These are phyloP conservation scores for Pachyseris speciosa DNA, from an alignment of 64 coral and sea anemone species.

Conservation along the genomic window DNA sequence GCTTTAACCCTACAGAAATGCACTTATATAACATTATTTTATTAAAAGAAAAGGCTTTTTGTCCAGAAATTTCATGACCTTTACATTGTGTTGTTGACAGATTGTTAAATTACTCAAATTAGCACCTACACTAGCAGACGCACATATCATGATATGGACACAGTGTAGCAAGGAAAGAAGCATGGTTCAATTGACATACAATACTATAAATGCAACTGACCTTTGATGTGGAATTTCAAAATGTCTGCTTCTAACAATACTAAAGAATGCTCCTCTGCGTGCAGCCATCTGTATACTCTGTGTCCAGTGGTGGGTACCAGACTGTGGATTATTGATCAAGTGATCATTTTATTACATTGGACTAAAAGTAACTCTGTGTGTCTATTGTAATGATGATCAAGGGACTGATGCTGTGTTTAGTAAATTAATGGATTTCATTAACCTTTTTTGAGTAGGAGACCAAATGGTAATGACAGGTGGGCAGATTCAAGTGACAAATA, in stretches of 20 bases:
- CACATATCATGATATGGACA: not conserved
- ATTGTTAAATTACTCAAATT: not conserved
- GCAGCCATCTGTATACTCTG: too few relatives aligned
- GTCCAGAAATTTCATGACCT: not conserved
- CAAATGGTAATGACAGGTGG: not conserved
- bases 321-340: too few relatives aligned
- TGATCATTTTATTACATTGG: too few relatives aligned
- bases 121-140: not conserved
- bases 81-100: not conserved
- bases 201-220: too few relatives aligned
- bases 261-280: too few relatives aligned
- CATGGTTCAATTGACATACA: not conserved
- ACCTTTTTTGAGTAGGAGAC: not conserved
- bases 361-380: too few relatives aligned
- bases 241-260: too few relatives aligned
- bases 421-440: slow-evolving; percentile 5
- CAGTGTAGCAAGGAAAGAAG: not conserved
- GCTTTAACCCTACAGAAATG: not conserved
- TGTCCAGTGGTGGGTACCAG: too few relatives aligned
- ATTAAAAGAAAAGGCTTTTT: not conserved
- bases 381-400: not conserved
- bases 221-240: too few relatives aligned
- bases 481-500: not conserved
- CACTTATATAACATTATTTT: not conserved
- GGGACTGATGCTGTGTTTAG: not conserved